Evolutionary conservation across 1,140 invertebrate genomes (phyloP).

Genomic region (Drosophila insularis): DNA sequence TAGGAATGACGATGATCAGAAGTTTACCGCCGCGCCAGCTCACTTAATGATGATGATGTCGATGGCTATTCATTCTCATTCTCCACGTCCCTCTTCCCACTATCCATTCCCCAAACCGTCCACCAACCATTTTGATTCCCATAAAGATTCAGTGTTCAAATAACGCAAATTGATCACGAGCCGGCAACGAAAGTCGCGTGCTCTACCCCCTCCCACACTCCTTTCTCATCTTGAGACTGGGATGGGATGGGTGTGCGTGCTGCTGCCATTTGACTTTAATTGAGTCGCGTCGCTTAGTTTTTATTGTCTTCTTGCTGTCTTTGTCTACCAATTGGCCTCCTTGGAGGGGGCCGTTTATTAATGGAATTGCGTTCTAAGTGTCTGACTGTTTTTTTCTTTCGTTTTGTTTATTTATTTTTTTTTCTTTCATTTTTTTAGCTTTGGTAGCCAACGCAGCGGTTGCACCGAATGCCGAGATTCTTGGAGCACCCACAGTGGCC

Average conservation of each 20-base stretch:
- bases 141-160: conserved; percentile 53
- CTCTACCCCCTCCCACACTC: conserved; percentile 14
- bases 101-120: neutral
- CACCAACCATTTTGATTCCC: neutral
- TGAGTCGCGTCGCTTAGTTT: conserved; percentile 65
- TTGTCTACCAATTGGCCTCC: conserved; percentile 53
- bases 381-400: conserved; percentile 1
- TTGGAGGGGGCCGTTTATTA: conserved; percentile 53
- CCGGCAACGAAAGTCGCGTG: conserved; percentile 63
- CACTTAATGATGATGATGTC: conserved; percentile 6
- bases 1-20: conserved; percentile 13
- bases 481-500: conserved; percentile 65
- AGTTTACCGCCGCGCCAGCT: neutral
- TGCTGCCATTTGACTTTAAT: conserved; percentile 72
- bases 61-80: conserved; percentile 8
- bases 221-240: neutral
- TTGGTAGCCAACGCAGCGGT: conserved; percentile 25
- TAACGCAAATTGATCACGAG: conserved; percentile 63
- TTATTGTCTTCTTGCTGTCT: conserved; percentile 53
- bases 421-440: conserved; percentile 11
- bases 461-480: conserved; percentile 76
- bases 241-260: conserved; percentile 48
- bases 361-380: conserved; percentile 62
- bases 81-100: neutral
- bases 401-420: no score